Evolutionary conservation across 1,140 invertebrate genomes (phyloP).

Genomic region (Meloidogyne floridensis): DNA sequence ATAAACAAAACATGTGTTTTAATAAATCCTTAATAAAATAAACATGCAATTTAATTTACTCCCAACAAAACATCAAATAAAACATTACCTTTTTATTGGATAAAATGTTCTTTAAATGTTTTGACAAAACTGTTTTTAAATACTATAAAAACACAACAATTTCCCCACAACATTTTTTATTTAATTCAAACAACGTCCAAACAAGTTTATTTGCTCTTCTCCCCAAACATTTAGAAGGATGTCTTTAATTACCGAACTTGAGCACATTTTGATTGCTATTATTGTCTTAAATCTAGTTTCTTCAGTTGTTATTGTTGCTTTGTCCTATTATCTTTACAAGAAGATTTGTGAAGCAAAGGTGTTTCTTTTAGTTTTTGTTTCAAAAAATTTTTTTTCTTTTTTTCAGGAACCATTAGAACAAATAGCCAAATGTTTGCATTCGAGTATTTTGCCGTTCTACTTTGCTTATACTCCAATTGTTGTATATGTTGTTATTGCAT

Average conservation of each 20-base stretch:
- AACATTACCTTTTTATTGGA: too few relatives aligned
- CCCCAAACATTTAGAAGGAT: neutral
- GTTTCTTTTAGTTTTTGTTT: neutral
- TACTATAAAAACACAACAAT: neutral
- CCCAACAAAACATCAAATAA: too few relatives aligned
- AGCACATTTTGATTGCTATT: constrained; percentile 2
- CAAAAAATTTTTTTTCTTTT: neutral
- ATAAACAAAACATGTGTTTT: too few relatives aligned
- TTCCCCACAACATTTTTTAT: neutral
- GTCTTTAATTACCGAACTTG: neutral
- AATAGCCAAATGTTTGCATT: neutral
- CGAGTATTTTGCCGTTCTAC: neutral
- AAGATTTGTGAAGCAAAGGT: constrained; percentile 5
- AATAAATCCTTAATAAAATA: too few relatives aligned
- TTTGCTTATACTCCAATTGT: neutral
- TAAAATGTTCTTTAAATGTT: too few relatives aligned
- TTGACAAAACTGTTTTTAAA: too few relatives aligned
- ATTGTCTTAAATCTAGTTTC: constrained; percentile 6
- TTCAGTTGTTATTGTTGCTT: neutral
- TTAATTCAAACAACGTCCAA: neutral
- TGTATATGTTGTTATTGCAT: constrained; percentile 1
- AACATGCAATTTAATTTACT: too few relatives aligned
- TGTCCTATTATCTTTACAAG: neutral
- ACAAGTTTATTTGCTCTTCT: neutral
- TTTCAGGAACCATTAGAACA: neutral